phyloP scores from a whole-genome alignment of 2,113 vertebrate species.

The Odobenus rosmarus region DNA sequence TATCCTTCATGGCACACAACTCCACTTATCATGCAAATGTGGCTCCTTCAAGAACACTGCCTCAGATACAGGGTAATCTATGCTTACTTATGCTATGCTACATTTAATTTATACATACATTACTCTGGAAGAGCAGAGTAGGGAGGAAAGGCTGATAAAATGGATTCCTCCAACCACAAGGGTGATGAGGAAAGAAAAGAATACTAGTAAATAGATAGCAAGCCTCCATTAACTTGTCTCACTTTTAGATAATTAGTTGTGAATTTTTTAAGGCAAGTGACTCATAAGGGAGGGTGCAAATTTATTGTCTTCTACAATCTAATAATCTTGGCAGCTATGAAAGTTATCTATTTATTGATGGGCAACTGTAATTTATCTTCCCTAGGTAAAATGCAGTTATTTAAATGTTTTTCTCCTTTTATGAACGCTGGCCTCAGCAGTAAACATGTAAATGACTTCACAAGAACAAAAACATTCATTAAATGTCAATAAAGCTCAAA shows the following conservation, averaged over 20 bases:
- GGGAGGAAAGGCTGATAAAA: not conserved
- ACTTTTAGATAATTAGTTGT: constrained; percentile 81
- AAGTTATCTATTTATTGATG: constrained; percentile 82
- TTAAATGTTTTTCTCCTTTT: constrained; percentile 72
- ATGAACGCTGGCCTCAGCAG: constrained; percentile 13
- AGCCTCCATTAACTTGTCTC: constrained; percentile 72
- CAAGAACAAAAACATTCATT: constrained; percentile 70
- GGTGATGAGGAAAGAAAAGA: constrained; percentile 63
- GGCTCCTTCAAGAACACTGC: not conserved
- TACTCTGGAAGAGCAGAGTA: constrained; percentile 38
- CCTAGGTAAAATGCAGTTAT: constrained; percentile 67
- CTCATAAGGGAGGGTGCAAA: constrained; percentile 79
- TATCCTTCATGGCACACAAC: not conserved
- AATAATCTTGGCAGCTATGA: constrained; percentile 77
- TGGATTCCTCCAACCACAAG: constrained; percentile 25
- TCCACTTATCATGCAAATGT: constrained; percentile 34
- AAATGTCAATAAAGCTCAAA: constrained; percentile 67
- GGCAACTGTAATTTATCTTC: constrained; percentile 77
- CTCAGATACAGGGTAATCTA: not conserved
- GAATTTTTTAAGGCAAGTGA: constrained; percentile 79
- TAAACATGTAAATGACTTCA: constrained; percentile 62
- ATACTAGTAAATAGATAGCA: constrained; percentile 42
- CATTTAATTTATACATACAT: constrained; percentile 18
- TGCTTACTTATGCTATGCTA: not conserved
- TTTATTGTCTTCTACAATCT: constrained; percentile 81